Evolutionary conservation across 2,797 vertebrate species (phyloP).

Genomic region (Triplophysa bombifrons): DNA sequence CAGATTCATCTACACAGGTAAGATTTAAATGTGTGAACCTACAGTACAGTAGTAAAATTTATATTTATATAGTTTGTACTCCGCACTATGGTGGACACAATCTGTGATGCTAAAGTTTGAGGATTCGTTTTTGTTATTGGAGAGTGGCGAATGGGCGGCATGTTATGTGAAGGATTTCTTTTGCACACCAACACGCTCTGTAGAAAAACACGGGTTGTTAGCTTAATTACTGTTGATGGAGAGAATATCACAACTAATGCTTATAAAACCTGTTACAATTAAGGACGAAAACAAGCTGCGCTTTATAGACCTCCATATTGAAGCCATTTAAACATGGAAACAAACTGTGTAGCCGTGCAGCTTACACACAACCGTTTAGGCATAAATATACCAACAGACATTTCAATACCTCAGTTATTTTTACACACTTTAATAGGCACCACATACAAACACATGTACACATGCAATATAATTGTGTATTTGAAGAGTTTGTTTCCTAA

Average conservation of each 20-base stretch:
- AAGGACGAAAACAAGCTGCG: constrained; percentile 70
- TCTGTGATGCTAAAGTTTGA: not conserved
- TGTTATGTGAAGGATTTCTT: not conserved
- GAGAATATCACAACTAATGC: constrained; percentile 74
- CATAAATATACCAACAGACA: constrained; percentile 53
- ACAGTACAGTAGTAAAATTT: not conserved
- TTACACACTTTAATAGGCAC: not conserved
- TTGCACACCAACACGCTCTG: not conserved
- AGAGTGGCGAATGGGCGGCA: not conserved
- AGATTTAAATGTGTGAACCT: constrained; percentile 39
- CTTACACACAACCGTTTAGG: constrained; percentile 46
- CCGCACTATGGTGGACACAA: not conserved
- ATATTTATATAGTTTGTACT: not conserved
- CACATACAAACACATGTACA: not conserved
- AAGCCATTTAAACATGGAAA: constrained; percentile 71
- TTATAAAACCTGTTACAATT: constrained; percentile 75
- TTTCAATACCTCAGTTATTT: constrained; percentile 56
- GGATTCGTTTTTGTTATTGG: not conserved
- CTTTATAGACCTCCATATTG: constrained; percentile 76
- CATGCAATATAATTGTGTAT: too few species aligned
- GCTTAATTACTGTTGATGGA: constrained; percentile 78
- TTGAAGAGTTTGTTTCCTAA: too few species aligned
- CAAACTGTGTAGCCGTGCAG: constrained; percentile 68
- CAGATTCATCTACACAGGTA: constrained; percentile 98
- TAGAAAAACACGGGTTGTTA: constrained; percentile 66